Evolutionary conservation across 2,888 invertebrate species (phyloP).

Genomic region (Notodonta dromedarius): DNA sequence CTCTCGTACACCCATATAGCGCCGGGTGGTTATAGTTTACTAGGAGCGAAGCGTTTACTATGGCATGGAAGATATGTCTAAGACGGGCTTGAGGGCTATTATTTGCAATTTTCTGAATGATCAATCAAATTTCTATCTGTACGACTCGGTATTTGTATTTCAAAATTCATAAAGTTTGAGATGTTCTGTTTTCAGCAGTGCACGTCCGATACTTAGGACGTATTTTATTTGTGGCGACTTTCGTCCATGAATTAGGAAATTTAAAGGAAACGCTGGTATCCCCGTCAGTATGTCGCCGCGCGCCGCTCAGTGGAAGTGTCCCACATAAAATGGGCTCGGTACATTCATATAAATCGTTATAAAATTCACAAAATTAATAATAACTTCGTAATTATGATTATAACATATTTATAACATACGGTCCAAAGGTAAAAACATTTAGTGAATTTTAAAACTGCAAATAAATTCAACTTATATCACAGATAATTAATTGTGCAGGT

Average conservation of each 20-base stretch:
- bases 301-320: conserved; percentile 52
- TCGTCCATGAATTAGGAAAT: conserved; percentile 30
- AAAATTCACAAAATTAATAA: conserved; percentile 49
- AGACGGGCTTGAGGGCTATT: too few relatives aligned
- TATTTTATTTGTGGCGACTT: not conserved
- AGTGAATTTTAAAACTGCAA: conserved; percentile 22
- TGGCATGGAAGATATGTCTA: too few relatives aligned
- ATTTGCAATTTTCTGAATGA: too few relatives aligned
- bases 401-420: conserved; percentile 69
- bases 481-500: not conserved
- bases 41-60: too few relatives aligned
- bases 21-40: too few relatives aligned
- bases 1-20: too few relatives aligned
- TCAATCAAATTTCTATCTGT: too few relatives aligned
- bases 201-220: not conserved
- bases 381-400: conserved; percentile 58
- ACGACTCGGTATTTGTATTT: too few relatives aligned
- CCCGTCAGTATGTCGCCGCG: conserved; percentile 61
- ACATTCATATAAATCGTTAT: conserved; percentile 55
- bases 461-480: not conserved
- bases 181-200: too few relatives aligned
- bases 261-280: conserved; percentile 44
- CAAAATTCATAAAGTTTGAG: too few relatives aligned
- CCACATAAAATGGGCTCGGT: conserved; percentile 58
- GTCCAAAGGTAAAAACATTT: conserved; percentile 50